phyloP scores from a whole-genome alignment of 1,140 invertebrate species.

The Nasonia giraulti region DNA sequence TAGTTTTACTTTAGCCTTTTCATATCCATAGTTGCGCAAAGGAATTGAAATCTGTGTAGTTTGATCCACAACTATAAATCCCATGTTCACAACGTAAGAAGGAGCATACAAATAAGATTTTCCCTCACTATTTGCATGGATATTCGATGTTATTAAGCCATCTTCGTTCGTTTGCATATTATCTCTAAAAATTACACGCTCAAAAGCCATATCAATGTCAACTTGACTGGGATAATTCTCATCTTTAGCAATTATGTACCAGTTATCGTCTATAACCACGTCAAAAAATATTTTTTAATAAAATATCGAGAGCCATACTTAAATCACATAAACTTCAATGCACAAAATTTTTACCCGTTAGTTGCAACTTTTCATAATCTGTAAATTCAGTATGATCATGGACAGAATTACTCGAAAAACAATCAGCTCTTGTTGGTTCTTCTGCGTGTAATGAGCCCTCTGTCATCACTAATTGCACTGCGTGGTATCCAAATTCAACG shows the following conservation, averaged over 20 bases:
- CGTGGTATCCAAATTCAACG: constrained; percentile 56
- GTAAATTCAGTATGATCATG: constrained; percentile 35
- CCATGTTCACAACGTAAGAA: constrained; percentile 61
- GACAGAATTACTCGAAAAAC: neutral
- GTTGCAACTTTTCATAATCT: constrained; percentile 2
- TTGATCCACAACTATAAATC: constrained; percentile 63
- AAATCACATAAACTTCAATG: neutral
- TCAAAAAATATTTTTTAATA: neutral
- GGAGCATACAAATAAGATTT: neutral
- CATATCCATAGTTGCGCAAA: constrained; percentile 69
- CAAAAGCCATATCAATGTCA: constrained; percentile 72
- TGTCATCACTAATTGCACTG: constrained; percentile 50
- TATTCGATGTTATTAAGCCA: neutral
- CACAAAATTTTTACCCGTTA: neutral
- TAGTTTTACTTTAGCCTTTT: constrained; percentile 57
- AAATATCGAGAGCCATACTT: too few species aligned
- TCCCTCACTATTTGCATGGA: neutral
- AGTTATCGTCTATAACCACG: constrained; percentile 54
- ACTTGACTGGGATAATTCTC: constrained; percentile 58
- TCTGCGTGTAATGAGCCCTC: neutral
- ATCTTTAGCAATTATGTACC: constrained; percentile 61
- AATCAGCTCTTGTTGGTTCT: neutral
- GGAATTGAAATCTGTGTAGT: constrained; percentile 57
- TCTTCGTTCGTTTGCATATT: neutral
- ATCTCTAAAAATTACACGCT: constrained; percentile 51